Percentiles rank a stretch among this genome's conserved stretches.
These are phyloP conservation scores for Gastrophryne carolinensis DNA, from an alignment of 2,797 vertebrate species.

Conservation along the genomic window DNA sequence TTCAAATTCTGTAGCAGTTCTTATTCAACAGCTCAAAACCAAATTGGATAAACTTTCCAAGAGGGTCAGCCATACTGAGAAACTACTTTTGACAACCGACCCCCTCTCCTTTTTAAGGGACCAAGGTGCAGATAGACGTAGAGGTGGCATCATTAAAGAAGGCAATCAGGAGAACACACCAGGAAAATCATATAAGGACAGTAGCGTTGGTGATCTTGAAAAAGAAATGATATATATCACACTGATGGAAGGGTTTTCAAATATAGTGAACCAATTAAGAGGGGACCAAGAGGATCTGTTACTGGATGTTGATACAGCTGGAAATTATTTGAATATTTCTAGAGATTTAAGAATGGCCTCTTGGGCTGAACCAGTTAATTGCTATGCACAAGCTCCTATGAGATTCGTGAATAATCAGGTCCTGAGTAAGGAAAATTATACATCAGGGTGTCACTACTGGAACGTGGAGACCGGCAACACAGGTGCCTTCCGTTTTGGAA, in stretches of 20 bases:
- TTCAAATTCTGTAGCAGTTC: neutral
- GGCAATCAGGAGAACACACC: neutral
- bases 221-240: neutral
- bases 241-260: neutral
- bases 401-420: neutral
- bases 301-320: neutral
- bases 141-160: neutral
- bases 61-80: neutral
- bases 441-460: neutral
- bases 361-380: neutral
- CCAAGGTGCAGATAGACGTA: neutral
- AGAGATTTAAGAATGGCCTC: neutral
- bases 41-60: neutral
- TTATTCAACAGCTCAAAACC: neutral
- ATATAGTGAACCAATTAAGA: neutral
- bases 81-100: neutral
- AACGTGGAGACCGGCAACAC: neutral
- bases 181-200: neutral
- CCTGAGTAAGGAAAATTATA: neutral
- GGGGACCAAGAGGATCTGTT: neutral
- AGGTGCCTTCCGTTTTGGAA: neutral
- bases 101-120: neutral
- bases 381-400: neutral
- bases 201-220: neutral
- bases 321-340: neutral